Percentiles rank a stretch among this genome's conserved stretches.
Evolutionary conservation across 2,113 vertebrate genomes (phyloP).

Genomic region (Oostethus manadensis): DNA sequence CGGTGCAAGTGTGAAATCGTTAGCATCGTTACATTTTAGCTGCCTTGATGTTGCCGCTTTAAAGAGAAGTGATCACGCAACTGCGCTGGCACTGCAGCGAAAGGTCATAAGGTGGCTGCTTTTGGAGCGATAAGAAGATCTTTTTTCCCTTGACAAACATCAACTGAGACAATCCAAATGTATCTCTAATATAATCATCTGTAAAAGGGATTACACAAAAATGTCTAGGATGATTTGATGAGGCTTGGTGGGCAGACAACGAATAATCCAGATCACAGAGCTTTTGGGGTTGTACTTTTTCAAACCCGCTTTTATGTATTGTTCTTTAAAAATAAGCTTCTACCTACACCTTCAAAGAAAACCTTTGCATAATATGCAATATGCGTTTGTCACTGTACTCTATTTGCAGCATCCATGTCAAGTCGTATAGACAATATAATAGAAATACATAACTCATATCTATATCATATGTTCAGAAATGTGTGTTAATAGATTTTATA

Average conservation of each 20-base stretch:
- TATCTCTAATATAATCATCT: slow-evolving; percentile 5
- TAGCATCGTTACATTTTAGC: slow-evolving; percentile 43
- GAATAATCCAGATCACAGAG: background rate
- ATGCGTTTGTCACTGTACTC: too few relatives aligned
- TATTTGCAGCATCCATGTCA: too few relatives aligned
- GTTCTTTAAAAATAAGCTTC: too few relatives aligned
- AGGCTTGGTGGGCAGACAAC: background rate
- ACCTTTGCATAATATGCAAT: too few relatives aligned
- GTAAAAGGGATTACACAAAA: background rate
- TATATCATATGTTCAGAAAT: too few relatives aligned
- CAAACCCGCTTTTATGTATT: too few relatives aligned
- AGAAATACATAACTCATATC: too few relatives aligned
- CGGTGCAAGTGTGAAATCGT: slow-evolving; percentile 40
- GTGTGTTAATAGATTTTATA: too few relatives aligned
- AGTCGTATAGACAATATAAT: too few relatives aligned
- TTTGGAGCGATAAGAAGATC: slow-evolving; percentile 31
- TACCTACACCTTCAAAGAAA: too few relatives aligned
- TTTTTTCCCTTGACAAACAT: slow-evolving; percentile 14
- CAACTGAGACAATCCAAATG: slow-evolving; percentile 15
- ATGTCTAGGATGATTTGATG: background rate
- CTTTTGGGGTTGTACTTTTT: too few relatives aligned
- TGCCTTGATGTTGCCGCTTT: background rate
- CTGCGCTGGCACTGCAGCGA: background rate
- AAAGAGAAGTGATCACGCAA: slow-evolving; percentile 22
- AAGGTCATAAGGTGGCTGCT: slow-evolving; percentile 35